Percentiles rank a stretch among this genome's conserved stretches.
phyloP scores from a whole-genome alignment of 2,888 invertebrate species.

The Cerastis rubricosa region DNA sequence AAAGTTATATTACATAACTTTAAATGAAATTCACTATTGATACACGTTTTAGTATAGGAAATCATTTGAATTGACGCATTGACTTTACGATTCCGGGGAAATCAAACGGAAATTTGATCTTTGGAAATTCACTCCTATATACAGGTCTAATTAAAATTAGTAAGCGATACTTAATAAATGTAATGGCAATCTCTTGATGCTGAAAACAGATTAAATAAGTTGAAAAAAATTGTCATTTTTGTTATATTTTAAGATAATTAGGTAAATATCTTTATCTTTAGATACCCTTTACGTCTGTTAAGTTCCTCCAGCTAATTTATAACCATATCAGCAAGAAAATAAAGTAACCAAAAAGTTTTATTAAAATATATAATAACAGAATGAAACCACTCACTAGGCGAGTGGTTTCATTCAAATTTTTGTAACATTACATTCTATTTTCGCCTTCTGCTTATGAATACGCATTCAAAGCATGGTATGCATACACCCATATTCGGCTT shows the following conservation, averaged over 20 bases:
- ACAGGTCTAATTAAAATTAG: too few species aligned
- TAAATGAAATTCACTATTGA: too few species aligned
- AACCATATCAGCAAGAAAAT: not conserved
- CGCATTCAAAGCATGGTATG: constrained; percentile 72
- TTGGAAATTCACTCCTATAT: too few species aligned
- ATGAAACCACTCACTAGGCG: constrained; percentile 26
- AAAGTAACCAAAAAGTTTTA: not conserved
- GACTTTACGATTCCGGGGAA: too few species aligned
- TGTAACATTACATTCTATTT: constrained; percentile 80
- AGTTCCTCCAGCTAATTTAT: not conserved
- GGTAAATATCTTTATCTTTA: not conserved
- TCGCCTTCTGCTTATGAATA: constrained; percentile 75
- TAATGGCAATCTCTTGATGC: too few species aligned
- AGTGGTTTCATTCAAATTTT: constrained; percentile 76
- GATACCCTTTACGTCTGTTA: not conserved
- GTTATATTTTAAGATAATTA: not conserved
- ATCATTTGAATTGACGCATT: too few species aligned
- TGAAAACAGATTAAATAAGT: not conserved
- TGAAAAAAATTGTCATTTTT: not conserved
- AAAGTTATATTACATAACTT: too few species aligned
- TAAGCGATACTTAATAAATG: not conserved
- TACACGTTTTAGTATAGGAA: too few species aligned
- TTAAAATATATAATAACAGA: constrained; percentile 16
- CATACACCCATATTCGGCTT: constrained; percentile 44
- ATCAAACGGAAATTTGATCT: too few species aligned